Evolutionary conservation across 2,113 vertebrate species (phyloP).

Genomic region (Pipa parva): DNA sequence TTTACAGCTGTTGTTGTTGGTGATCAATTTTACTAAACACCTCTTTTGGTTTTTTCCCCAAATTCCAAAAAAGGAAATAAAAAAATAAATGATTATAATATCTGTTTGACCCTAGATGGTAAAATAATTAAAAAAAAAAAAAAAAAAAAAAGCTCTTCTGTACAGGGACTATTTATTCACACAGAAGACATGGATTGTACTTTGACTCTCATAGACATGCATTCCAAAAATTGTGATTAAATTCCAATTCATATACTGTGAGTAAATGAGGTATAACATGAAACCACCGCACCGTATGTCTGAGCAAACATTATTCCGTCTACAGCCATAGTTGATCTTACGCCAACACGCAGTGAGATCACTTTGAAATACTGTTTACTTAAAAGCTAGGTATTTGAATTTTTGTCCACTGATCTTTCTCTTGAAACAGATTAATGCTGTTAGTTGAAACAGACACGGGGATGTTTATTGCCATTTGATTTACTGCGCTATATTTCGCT

Average conservation of each 20-base stretch:
- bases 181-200: neutral
- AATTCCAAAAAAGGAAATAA: neutral
- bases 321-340: slow-evolving; percentile 29
- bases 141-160: neutral
- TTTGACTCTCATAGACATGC: neutral
- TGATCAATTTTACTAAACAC: neutral
- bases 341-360: slow-evolving; percentile 37
- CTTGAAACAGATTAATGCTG: slow-evolving; percentile 43
- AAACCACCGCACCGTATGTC: slow-evolving; percentile 33
- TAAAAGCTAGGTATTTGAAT: slow-evolving; percentile 44
- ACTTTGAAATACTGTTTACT: slow-evolving; percentile 44
- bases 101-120: neutral
- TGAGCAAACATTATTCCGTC: slow-evolving; percentile 39
- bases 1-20: neutral
- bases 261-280: slow-evolving; percentile 40
- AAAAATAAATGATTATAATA: neutral
- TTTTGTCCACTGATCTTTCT: slow-evolving; percentile 40
- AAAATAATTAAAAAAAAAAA: too few relatives aligned
- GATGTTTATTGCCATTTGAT: slow-evolving; percentile 41
- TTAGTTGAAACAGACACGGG: slow-evolving; percentile 40
- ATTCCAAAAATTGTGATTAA: slow-evolving; percentile 21
- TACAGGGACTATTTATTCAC: neutral
- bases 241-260: slow-evolving; percentile 22
- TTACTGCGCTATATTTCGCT: slow-evolving; percentile 34
- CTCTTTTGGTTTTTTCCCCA: neutral